Base-by-base conservation (phyloP, 2,888 invertebrate species). In the Philereme vetulata region DNA sequence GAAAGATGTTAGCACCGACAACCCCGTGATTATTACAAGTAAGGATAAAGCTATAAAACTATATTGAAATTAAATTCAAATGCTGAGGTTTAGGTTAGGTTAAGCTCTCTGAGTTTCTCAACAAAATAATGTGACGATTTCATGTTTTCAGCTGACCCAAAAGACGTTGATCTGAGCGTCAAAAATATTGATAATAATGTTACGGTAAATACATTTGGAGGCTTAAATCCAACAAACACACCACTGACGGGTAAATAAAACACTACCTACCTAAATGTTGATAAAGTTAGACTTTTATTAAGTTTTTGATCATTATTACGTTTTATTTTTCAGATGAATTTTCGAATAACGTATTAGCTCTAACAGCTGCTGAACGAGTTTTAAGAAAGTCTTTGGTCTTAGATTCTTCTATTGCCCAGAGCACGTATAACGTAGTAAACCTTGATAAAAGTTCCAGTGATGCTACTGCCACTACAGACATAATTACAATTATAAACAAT, bases 321-420 rank as follows among this genome's bases (percentile, higher is more conserved):
- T n/a, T 43, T 4, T 44, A 21, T 47, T 5, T 58, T 44, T 11
- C 44, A 58, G 52, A 49, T 49, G 44, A 49, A 10, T n/a, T 11
- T 7, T 9, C 32, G 8, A 38, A 5, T 2, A 46, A 32, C 9
- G 4, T 4, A 34, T 6, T 11, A 40, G 40, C 3, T 42, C 35
- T 33, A 33, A 10, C 10, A 32, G 46, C 54, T 7, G 36, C 42
- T 36, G 40, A 42, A 10, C 35, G 0, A 46, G 40, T 4, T 10
- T 6, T 32, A 34, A 36, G 10, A n/a, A 42, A 32, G 11, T 6
- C 34, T n/a, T 5, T 3, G 5, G 4, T 51, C 21, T 42, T 50
- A 11, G 38, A 40, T 5, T 52, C 49, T 33, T 45, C 38, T 7
- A 32, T 44, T 10, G 11, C 4, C 4, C 38, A 48, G 35, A 21